Base-by-base conservation (phyloP, 2,113 vertebrate species). In the Syngnathus scovelli region DNA sequence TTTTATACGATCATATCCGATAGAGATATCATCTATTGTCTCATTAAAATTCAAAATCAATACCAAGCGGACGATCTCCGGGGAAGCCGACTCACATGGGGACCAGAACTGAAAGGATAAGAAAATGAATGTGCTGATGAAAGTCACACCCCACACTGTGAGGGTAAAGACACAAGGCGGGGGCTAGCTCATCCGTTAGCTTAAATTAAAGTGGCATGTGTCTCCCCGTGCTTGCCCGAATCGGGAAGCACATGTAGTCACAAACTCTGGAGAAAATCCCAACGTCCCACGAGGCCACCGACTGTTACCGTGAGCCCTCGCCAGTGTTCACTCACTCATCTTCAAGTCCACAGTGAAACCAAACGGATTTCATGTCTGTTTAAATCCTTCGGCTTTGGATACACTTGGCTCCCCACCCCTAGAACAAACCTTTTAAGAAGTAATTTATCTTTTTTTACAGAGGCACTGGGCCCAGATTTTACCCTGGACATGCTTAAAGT, bases 281-380 rank as follows among this genome's bases (percentile, higher is more conserved):
- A 73, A 72, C 76, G 79, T n/a, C 74, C 52, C 63, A 64, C 27
- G 55, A 75, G 54, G 62, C 78, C 75, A 67, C 49, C 71, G 64
- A 72, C 75, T 38, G 67, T 70, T 70, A 78, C 72, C 71, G 61
- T 76, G 73, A 80, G 74, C 73, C 78, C 74, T 78, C 72, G 78
- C 64, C 23, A 75, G 61, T 78, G 68, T 73, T 81, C 73, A 51
- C 72, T 72, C 72, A 59, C 69, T 81, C 78, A 58, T 63, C 62
- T 61, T 67, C 83, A 83, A 76, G 78, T 71, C 77, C 81, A 73
- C 75, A 80, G 85, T 54, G 69, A 88, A 87, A 89, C 88, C 89
- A 91, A 89, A 66, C 75, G 85, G 86, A 90, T 90, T 90, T 90
- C 76, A 83, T 55, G 63, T 79, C 77, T 75, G 71, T 82, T 87